Base-by-base conservation (phyloP, 1,140 invertebrate species). In the Formica selysi region DNA sequence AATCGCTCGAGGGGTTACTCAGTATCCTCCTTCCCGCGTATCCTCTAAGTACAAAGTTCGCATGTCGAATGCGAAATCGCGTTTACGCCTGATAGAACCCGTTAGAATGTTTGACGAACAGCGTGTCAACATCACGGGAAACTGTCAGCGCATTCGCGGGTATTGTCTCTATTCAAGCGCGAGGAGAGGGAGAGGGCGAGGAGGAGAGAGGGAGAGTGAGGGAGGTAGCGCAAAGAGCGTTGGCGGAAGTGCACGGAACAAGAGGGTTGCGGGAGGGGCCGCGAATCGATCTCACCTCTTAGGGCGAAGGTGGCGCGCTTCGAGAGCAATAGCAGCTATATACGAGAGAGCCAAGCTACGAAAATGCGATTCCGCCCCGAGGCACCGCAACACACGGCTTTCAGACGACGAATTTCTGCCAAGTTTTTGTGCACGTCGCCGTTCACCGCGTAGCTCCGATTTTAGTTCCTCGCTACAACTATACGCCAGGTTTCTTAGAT, bases 21-120 rank as follows among this genome's bases (percentile, higher is more conserved):
- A 44, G 10, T 73, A 19, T 36, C 79, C n/a, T 51, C 16, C 51
- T 36, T 59, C 19, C 68, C 79, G 16, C 54, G 26, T 61, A 41
- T 5, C 22, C 54, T n/a, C 54, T 74, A 83, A 74, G 79, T 74
- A 83, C 68, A 83, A 83, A 83, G 79, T 83, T 83, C 65, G 59
- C 79, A 86, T 80, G 73, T 71, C 78, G 81, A 84, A 90, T 87
- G 83, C 62, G 89, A 84, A 86, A 85, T 90, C 79, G 67, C 79
- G 71, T 83, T 78, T 67, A 64, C 83, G 32, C 76, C 87, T 76
- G 78, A 81, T 88, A 90, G 87, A 80, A 76, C 41, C 87, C 88
- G 87, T 91, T 91, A 91, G 90, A 81, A 90, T 91, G 74, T 91
- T 90, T 87, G 90, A 90, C 76, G 90, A 91, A 88, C 88, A 88